These are phyloP conservation scores for Drosophila mayri DNA, from an alignment of 1,140 invertebrate genomes.

Conservation along the genomic window DNA sequence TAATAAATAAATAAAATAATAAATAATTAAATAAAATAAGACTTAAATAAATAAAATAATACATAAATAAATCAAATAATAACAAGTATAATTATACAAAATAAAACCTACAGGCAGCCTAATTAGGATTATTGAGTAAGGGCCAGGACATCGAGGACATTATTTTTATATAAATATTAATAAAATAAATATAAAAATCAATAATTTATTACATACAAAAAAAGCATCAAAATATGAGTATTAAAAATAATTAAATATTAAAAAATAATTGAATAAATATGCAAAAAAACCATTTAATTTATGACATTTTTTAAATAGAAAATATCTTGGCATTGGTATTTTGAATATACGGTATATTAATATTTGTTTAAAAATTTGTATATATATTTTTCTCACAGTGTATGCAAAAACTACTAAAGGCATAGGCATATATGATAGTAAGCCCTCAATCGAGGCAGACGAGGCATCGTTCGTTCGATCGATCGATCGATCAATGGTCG, in stretches of 20 bases:
- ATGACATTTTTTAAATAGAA: no score
- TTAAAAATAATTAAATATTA: neutral
- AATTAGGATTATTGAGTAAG: neutral
- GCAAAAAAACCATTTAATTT: no score
- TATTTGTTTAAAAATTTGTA: neutral
- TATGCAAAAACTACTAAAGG: conserved; percentile 2
- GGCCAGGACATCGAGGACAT: no score
- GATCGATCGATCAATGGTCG: conserved; percentile 30
- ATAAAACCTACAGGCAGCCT: neutral
- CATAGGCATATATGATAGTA: neutral
- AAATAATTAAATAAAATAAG: no score
- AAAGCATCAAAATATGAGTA: no score
- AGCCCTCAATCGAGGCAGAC: conserved; percentile 50
- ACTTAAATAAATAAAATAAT: no score
- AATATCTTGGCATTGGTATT: no score
- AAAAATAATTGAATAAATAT: neutral
- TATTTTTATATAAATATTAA: neutral
- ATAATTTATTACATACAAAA: neutral
- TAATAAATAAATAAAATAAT: no score
- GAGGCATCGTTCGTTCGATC: conserved; percentile 4
- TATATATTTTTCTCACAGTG: neutral
- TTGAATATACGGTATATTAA: neutral
- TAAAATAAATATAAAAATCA: neutral
- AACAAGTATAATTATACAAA: no score
- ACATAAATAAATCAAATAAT: no score